Conservation (phyloP, 2,797 vertebrate genomes). For the Acropternis orthonyx region DNA sequence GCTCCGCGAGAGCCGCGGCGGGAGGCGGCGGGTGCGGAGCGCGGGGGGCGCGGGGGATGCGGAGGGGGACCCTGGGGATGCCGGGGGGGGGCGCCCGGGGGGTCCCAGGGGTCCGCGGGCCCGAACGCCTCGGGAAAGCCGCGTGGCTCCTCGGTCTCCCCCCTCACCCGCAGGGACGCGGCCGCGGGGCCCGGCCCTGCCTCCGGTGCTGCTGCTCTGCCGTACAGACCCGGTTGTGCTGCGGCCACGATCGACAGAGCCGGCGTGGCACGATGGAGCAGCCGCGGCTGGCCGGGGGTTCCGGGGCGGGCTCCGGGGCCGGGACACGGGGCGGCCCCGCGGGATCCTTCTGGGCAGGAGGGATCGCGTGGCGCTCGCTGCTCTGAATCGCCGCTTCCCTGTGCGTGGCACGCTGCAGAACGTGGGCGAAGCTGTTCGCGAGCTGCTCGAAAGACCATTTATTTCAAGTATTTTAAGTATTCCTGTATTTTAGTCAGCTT, state of each 20-base stretch:
- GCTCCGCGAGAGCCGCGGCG: neutral
- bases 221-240: accelerated
- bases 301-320: too few relatives aligned
- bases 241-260: accelerated
- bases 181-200: neutral
- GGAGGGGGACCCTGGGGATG: too few relatives aligned
- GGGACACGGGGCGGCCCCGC: too few relatives aligned
- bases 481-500: neutral
- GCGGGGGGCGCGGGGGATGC: neutral
- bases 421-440: accelerated
- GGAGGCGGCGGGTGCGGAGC: neutral
- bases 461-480: neutral
- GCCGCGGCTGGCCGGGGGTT: too few relatives aligned
- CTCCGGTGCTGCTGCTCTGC: neutral
- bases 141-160: accelerated
- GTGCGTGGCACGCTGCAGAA: accelerated
- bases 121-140: neutral
- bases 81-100: neutral
- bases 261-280: accelerated
- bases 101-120: neutral
- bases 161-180: accelerated
- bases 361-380: too few relatives aligned
- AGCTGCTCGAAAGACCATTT: neutral
- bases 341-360: neutral
- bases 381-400: too few relatives aligned